These are phyloP conservation scores for Trachelus iudaicus DNA, from an alignment of 2,888 invertebrate species.

Conservation along the genomic window DNA sequence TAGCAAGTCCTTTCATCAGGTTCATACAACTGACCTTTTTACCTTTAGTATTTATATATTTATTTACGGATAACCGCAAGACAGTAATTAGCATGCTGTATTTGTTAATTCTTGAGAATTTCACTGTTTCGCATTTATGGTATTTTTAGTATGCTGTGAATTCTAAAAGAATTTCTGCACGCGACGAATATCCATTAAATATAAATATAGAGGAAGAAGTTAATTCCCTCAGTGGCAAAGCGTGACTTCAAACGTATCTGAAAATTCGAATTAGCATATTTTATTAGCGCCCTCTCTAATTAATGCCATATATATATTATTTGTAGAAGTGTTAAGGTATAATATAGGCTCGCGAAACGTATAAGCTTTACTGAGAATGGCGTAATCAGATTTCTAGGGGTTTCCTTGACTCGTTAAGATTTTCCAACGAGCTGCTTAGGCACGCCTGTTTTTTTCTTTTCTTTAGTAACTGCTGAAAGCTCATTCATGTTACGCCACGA, in stretches of 20 bases:
- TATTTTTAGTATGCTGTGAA: not conserved
- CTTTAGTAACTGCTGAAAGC: not conserved
- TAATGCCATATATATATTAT: slow-evolving; percentile 9
- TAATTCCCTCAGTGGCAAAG: not conserved
- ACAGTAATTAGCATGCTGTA: not conserved
- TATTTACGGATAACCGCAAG: not conserved
- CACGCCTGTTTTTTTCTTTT: not conserved
- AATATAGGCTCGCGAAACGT: not conserved
- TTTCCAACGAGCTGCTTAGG: not conserved
- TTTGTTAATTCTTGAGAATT: not conserved
- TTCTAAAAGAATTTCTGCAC: not conserved
- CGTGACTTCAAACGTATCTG: slow-evolving; percentile 8
- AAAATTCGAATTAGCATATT: slow-evolving; percentile 16
- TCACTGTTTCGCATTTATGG: not conserved
- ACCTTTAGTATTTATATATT: not conserved
- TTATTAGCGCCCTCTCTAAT: slow-evolving; percentile 15
- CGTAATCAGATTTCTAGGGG: not conserved
- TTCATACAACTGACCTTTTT: not conserved
- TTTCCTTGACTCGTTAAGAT: not conserved
- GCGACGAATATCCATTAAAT: not conserved
- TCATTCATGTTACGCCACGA: not conserved
- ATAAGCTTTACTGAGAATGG: not conserved
- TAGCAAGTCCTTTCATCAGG: not conserved
- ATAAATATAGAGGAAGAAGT: not conserved
- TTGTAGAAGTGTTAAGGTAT: not conserved